Percentiles rank a stretch among this genome's conserved stretches.
phyloP scores from a whole-genome alignment of 2,888 invertebrate genomes.

The Sarcophaga rosellei region DNA sequence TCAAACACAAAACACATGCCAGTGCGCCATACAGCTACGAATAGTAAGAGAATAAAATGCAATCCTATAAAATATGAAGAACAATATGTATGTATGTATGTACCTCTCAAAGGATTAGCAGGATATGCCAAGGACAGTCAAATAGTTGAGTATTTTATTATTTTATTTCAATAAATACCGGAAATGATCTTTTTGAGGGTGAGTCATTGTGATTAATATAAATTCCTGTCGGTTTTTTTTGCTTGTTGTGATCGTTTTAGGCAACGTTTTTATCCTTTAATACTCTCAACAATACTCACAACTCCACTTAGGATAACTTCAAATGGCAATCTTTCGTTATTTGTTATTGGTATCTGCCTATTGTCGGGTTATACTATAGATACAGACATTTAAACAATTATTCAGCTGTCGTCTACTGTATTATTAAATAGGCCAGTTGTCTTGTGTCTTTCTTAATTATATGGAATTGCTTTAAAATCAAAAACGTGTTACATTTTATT shows the following conservation, averaged over 20 bases:
- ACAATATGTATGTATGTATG: constrained; percentile 3
- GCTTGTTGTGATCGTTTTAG: constrained; percentile 52
- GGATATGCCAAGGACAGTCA: constrained; percentile 14
- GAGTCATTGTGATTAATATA: constrained; percentile 22
- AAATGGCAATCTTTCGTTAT: not conserved
- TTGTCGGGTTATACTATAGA: constrained; percentile 1
- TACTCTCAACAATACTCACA: not conserved
- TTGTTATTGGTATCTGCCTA: not conserved
- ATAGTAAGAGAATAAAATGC: constrained; percentile 47
- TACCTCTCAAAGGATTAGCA: constrained; percentile 57
- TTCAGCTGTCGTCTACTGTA: constrained; percentile 50
- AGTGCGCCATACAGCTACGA: not conserved
- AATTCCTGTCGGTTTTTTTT: constrained; percentile 12
- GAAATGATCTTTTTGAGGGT: constrained; percentile 47
- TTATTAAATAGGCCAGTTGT: constrained; percentile 18
- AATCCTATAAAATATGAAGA: constrained; percentile 6
- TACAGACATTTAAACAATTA: not conserved
- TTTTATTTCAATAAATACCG: constrained; percentile 57
- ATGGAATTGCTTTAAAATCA: constrained; percentile 42
- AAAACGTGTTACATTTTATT: constrained; percentile 48
- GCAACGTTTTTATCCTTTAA: constrained; percentile 35
- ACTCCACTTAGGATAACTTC: not conserved
- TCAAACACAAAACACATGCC: not conserved
- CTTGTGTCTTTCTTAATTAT: constrained; percentile 45
- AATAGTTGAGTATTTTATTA: not conserved